Percentiles rank a stretch among this genome's conserved stretches.
phyloP scores from a whole-genome alignment of 2,888 invertebrate genomes.

The Athrips mouffetella region DNA sequence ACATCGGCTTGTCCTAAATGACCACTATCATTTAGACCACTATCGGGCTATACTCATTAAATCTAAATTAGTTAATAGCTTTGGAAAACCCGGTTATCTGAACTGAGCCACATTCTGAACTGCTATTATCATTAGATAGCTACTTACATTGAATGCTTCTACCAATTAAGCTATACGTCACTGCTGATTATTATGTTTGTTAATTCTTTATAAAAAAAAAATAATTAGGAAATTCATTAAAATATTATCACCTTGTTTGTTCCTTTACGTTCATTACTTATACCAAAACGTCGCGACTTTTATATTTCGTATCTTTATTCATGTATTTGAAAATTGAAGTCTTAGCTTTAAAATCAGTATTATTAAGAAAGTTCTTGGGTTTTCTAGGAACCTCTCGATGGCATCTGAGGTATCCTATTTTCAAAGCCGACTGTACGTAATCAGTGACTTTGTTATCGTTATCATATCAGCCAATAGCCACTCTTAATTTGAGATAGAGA shows the following conservation, averaged over 20 bases:
- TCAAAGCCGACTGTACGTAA: no score
- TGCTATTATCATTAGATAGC: conserved; percentile 9
- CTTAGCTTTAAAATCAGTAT: no score
- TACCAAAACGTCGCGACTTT: no score
- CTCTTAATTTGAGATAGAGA: background rate
- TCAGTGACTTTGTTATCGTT: no score
- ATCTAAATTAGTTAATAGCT: conserved; percentile 56
- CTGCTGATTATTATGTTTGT: conserved; percentile 2
- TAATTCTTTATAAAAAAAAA: background rate
- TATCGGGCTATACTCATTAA: conserved; percentile 51
- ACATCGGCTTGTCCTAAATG: conserved; percentile 60
- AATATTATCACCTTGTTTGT: background rate
- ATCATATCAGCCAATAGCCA: background rate
- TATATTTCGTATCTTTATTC: no score
- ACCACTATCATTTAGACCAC: conserved; percentile 28
- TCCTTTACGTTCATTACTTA: no score
- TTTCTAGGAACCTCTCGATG: no score
- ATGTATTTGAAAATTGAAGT: no score
- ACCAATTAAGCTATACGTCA: background rate
- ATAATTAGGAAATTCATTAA: background rate
- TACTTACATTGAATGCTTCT: background rate
- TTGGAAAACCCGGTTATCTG: conserved; percentile 33
- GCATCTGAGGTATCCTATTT: no score
- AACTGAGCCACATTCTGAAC: conserved; percentile 26
- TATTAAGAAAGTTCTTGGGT: no score